A percentile compares a stretch with the other conserved stretches of the same genome.
Conservation (phyloP, 2,113 vertebrate genomes). For the Erinaceus europaeus region DNA sequence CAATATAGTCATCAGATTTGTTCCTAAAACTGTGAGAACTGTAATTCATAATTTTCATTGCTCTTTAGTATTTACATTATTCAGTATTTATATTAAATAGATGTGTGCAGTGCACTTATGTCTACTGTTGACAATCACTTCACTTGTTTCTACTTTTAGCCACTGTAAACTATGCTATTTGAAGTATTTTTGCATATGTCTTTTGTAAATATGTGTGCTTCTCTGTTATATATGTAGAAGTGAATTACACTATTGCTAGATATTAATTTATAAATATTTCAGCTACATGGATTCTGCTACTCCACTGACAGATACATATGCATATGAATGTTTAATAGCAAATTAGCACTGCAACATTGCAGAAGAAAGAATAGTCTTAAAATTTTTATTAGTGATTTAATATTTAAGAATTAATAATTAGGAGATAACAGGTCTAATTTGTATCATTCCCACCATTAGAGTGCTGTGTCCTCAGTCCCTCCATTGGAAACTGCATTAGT, state of each 20-base stretch:
- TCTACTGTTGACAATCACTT: neutral
- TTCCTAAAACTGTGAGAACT: neutral
- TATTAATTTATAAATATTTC: neutral
- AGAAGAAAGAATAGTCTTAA: neutral
- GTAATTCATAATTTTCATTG: neutral
- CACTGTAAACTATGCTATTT: neutral
- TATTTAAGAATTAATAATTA: neutral
- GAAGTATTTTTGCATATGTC: neutral
- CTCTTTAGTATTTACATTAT: slow-evolving; percentile 14
- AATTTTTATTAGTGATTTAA: neutral
- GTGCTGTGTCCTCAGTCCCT: too few species aligned
- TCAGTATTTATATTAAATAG: slow-evolving; percentile 15
- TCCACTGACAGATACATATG: neutral
- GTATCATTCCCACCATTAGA: too few species aligned
- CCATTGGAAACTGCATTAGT: too few species aligned
- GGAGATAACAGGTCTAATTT: too few species aligned
- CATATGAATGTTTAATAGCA: neutral
- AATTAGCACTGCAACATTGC: neutral
- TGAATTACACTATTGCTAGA: neutral
- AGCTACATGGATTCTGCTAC: neutral
- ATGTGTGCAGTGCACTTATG: neutral
- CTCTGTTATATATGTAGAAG: neutral
- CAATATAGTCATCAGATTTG: neutral
- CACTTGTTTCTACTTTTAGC: neutral
- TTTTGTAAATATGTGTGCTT: slow-evolving; percentile 13